Evolutionary conservation across 2,797 vertebrate species (phyloP).

Genomic region (Naso thynnoides): DNA sequence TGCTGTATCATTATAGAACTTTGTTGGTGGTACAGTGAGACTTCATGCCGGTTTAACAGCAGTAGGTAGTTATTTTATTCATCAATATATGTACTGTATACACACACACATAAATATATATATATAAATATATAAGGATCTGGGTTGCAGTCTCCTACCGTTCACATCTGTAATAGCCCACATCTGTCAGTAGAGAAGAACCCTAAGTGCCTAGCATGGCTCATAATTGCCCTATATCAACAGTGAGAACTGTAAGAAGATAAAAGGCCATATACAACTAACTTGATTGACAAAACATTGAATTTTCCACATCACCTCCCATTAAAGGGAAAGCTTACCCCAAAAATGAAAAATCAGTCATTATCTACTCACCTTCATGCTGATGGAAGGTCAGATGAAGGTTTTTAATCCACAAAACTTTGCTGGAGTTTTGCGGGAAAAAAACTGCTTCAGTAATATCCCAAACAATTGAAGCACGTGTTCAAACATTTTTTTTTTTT

Average conservation of each 20-base stretch:
- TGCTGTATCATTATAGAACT: conserved; percentile 30
- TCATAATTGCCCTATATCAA: conserved; percentile 68
- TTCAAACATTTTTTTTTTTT: no score
- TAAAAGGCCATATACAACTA: conserved; percentile 63
- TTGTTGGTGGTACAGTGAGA: conserved; percentile 20
- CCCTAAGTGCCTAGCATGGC: conserved; percentile 83
- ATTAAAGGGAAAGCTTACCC: no score
- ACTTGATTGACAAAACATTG: conserved; percentile 26
- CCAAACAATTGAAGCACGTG: no score
- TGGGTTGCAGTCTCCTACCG: conserved; percentile 40
- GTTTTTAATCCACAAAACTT: no score
- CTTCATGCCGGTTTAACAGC: conserved; percentile 31
- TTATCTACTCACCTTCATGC: no score
- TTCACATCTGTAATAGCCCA: conserved; percentile 40
- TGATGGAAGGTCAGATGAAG: no score
- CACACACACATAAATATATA: no score
- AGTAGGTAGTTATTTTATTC: conserved; percentile 35
- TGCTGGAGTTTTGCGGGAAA: no score
- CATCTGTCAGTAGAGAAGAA: conserved; percentile 59
- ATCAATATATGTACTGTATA: background rate
- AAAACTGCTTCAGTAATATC: no score
- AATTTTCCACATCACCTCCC: background rate
- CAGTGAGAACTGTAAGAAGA: conserved; percentile 51
- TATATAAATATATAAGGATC: conserved; percentile 22
- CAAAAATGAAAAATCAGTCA: no score